Evolutionary conservation across 2,888 invertebrate species (phyloP).

Genomic region (Thecocarcelia acutangulata): DNA sequence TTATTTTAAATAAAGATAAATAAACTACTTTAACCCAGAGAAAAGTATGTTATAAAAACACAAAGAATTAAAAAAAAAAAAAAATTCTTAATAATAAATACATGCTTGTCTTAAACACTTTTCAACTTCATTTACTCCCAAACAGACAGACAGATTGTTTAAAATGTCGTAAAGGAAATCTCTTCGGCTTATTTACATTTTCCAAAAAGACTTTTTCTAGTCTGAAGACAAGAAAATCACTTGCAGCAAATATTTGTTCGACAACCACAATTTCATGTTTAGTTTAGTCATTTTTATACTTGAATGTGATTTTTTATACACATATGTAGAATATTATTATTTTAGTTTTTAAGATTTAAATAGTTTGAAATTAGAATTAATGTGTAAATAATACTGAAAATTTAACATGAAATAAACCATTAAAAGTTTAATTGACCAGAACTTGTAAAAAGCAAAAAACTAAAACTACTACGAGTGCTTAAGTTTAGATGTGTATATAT

Average conservation of each 20-base stretch:
- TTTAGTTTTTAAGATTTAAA: conserved; percentile 48
- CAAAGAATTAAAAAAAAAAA: no score
- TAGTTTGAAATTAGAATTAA: conserved; percentile 52
- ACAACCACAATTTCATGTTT: conserved; percentile 26
- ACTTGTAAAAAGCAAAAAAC: conserved; percentile 27
- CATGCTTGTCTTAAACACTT: conserved; percentile 21
- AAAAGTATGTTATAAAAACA: no score
- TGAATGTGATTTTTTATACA: not conserved
- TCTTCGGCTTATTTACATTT: conserved; percentile 20
- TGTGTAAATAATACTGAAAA: conserved; percentile 65
- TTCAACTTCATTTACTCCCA: conserved; percentile 13
- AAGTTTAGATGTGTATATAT: not conserved
- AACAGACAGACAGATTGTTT: not conserved
- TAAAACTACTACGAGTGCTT: not conserved
- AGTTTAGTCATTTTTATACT: not conserved
- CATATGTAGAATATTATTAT: not conserved
- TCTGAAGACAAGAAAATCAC: not conserved
- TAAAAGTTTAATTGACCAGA: conserved; percentile 68
- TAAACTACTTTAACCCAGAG: no score
- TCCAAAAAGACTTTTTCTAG: not conserved
- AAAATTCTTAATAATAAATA: not conserved
- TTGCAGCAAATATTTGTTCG: not conserved
- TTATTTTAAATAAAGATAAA: no score
- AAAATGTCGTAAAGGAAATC: not conserved
- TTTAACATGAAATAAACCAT: conserved; percentile 57